phyloP scores from a whole-genome alignment of 2,113 vertebrate genomes.

The Odontesthes bonariensis region DNA sequence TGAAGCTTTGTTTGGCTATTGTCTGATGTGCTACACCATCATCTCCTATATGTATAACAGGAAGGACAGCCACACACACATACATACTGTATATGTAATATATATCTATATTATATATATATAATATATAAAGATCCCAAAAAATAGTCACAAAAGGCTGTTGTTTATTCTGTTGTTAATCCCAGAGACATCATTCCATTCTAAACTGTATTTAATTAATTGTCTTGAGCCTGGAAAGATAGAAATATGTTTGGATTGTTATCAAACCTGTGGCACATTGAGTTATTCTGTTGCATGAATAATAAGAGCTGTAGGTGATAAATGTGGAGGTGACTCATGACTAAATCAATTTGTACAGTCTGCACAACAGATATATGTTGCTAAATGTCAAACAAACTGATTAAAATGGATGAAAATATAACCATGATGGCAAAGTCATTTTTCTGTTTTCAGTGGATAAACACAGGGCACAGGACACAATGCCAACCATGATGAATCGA shows the following conservation, averaged over 20 bases:
- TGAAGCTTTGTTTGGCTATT: neutral
- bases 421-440: neutral
- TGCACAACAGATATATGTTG: neutral
- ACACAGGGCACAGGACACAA: neutral
- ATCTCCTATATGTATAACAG: too few species aligned
- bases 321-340: neutral
- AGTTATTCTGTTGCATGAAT: too few species aligned
- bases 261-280: neutral
- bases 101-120: too few species aligned
- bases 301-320: neutral
- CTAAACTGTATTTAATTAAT: too few species aligned
- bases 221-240: neutral
- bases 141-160: too few species aligned
- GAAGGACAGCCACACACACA: too few species aligned
- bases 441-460: neutral
- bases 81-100: too few species aligned
- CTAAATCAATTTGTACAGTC: slow-evolving; percentile 15
- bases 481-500: neutral
- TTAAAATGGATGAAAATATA: slow-evolving; percentile 2
- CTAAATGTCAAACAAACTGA: slow-evolving; percentile 2
- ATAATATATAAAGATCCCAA: too few species aligned
- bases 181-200: too few species aligned
- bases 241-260: neutral
- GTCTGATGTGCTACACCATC: neutral
- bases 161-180: too few species aligned